Percentiles rank a stretch among this genome's conserved stretches.
Conservation (phyloP, 2,113 vertebrate species). For the Carassius auratus region DNA sequence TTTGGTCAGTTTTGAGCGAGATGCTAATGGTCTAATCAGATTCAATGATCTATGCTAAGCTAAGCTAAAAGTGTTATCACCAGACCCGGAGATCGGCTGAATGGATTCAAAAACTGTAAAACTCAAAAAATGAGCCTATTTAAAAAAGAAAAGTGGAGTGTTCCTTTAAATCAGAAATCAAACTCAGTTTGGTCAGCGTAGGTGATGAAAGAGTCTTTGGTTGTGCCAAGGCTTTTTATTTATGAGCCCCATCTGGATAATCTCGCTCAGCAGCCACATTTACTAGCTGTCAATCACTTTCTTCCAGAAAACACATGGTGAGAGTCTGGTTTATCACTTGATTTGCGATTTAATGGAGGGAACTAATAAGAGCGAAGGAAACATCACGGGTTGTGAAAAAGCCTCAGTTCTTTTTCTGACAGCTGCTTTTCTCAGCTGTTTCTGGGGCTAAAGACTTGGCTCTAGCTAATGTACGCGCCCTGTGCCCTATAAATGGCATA, state of each 20-base stretch:
- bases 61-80: too few relatives aligned
- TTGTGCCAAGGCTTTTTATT: slow-evolving; percentile 32
- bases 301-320: neutral
- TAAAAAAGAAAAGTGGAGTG: too few relatives aligned
- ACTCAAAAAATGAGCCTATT: too few relatives aligned
- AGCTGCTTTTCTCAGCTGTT: slow-evolving; percentile 18
- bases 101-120: too few relatives aligned
- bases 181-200: slow-evolving; percentile 48
- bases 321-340: neutral
- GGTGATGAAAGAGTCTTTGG: slow-evolving; percentile 57
- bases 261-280: slow-evolving; percentile 9
- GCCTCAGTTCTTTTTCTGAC: slow-evolving; percentile 25
- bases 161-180: neutral
- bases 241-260: slow-evolving; percentile 12
- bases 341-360: neutral
- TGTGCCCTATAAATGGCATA: slow-evolving; percentile 20
- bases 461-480: neutral
- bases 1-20: too few relatives aligned
- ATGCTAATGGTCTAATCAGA: too few relatives aligned
- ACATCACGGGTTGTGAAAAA: slow-evolving; percentile 26
- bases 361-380: neutral
- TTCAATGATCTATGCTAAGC: too few relatives aligned
- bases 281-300: neutral
- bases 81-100: too few relatives aligned
- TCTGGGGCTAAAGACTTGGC: neutral